Percentiles rank a stretch among this genome's conserved stretches.
Conservation (phyloP, 2,113 vertebrate genomes). For the Urocitellus parryii region DNA sequence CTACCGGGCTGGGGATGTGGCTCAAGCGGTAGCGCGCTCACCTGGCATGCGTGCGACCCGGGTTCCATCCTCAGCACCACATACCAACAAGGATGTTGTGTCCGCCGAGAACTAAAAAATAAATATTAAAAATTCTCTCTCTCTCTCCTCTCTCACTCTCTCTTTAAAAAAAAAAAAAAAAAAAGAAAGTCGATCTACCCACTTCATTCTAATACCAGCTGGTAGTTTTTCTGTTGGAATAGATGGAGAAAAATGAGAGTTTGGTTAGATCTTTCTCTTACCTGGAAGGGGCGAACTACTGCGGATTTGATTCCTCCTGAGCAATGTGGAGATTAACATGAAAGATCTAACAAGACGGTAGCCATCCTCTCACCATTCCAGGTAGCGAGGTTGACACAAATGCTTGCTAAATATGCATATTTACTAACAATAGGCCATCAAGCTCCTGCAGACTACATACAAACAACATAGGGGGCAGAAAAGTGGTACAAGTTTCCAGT, state of each 20-base stretch:
- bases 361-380: background rate
- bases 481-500: background rate
- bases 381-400: background rate
- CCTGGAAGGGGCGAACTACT: background rate
- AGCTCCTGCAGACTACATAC: background rate
- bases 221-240: background rate
- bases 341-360: background rate
- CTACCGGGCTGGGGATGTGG: no score
- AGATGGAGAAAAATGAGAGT: background rate
- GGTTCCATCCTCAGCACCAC: no score
- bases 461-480: background rate
- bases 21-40: no score
- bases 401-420: background rate
- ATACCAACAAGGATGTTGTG: no score
- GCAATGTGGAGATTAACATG: background rate
- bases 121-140: no score
- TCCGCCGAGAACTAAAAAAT: no score
- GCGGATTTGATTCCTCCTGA: background rate
- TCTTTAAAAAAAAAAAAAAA: no score
- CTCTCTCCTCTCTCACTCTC: no score
- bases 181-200: background rate
- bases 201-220: background rate
- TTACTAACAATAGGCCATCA: background rate
- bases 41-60: no score
- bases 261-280: background rate